Percentiles rank a stretch among this genome's conserved stretches.
Conservation (phyloP, 2,888 invertebrate species). For the Bhutanitis thaidina region DNA sequence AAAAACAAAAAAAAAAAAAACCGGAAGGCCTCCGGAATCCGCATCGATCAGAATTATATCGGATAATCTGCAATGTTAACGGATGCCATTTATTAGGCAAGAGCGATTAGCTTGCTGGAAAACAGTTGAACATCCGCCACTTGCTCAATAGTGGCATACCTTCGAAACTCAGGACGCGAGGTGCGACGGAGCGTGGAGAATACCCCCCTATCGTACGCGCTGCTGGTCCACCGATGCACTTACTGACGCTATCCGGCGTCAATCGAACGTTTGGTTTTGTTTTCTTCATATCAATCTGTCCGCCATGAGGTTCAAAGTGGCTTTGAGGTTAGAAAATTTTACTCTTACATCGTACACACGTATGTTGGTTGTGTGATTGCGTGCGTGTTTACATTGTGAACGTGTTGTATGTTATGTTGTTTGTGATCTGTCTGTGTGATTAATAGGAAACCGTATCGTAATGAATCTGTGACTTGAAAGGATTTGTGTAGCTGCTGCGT, state of each 20-base stretch:
- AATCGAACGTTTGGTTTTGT: constrained; percentile 8
- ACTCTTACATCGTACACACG: not conserved
- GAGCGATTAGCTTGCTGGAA: not conserved
- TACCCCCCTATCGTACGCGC: not conserved
- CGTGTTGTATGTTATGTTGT: too few species aligned
- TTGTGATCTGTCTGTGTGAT: too few species aligned
- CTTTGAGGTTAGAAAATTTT: constrained; percentile 7
- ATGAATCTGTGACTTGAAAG: too few species aligned
- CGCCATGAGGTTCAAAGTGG: not conserved
- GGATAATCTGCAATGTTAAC: not conserved
- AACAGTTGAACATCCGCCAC: not conserved
- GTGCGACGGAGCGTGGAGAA: constrained; percentile 18
- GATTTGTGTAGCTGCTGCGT: too few species aligned
- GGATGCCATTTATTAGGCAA: constrained; percentile 11
- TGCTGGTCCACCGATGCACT: not conserved
- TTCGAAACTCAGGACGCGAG: constrained; percentile 18
- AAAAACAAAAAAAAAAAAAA: too few species aligned
- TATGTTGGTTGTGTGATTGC: not conserved
- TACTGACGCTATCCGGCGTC: constrained; percentile 16
- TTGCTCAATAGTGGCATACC: constrained; percentile 7
- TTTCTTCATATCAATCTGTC: not conserved
- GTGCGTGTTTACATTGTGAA: too few species aligned
- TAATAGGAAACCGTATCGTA: too few species aligned
- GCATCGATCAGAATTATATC: too few species aligned
- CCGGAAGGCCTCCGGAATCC: too few species aligned